Percentiles rank a stretch among this genome's conserved stretches.
phyloP scores from a whole-genome alignment of 1,140 invertebrate species.

The Triops cancriformis region DNA sequence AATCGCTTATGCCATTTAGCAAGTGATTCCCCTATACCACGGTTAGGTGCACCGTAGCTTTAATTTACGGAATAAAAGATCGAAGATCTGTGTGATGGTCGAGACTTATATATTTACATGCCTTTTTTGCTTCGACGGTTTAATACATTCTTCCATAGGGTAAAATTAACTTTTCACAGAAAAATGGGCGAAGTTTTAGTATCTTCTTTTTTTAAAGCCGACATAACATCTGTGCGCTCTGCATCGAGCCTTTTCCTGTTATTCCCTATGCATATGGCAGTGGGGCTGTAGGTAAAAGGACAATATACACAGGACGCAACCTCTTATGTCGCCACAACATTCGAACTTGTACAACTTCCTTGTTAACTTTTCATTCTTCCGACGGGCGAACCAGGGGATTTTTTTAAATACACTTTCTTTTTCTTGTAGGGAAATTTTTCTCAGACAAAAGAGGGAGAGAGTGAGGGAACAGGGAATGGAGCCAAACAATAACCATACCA shows the following conservation, averaged over 20 bases:
- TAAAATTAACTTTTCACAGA: neutral
- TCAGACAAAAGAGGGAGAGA: neutral
- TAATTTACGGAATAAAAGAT: neutral
- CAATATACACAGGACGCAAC: neutral
- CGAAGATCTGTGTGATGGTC: neutral
- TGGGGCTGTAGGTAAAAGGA: neutral
- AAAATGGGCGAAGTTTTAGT: neutral
- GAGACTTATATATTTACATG: constrained; percentile 11
- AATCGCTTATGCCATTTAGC: no score
- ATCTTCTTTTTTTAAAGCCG: neutral
- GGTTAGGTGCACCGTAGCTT: neutral
- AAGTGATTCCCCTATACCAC: no score
- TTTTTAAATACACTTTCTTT: neutral
- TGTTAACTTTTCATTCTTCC: neutral
- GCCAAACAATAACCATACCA: neutral
- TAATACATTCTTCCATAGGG: neutral
- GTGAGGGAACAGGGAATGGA: neutral
- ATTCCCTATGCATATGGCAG: constrained; percentile 5
- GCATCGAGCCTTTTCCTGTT: neutral
- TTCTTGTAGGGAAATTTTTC: neutral
- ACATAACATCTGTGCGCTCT: neutral
- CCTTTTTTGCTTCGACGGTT: neutral
- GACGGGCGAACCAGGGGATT: neutral
- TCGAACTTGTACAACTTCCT: neutral
- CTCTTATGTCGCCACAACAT: neutral